phyloP scores from a whole-genome alignment of 1,140 invertebrate genomes.

The Dryas iulia region DNA sequence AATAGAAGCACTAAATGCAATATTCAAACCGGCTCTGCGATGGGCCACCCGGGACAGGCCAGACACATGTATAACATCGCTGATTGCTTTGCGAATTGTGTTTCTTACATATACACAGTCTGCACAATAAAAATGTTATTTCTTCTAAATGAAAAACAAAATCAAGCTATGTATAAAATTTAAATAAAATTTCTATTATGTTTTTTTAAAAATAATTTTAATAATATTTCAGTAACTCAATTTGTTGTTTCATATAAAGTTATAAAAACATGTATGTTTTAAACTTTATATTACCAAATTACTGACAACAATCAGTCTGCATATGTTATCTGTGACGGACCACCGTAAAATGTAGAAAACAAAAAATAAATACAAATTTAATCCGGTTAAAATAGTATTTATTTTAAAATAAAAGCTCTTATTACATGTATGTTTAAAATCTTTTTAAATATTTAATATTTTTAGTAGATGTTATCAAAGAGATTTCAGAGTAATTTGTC shows the following conservation, averaged over 20 bases:
- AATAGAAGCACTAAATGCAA: conserved; percentile 61
- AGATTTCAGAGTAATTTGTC: background rate
- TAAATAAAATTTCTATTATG: conserved; percentile 19
- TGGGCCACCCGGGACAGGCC: conserved; percentile 50
- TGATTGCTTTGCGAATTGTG: conserved; percentile 64
- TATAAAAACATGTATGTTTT: too few species aligned
- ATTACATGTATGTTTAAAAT: background rate
- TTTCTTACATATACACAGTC: conserved; percentile 47
- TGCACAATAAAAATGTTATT: conserved; percentile 32
- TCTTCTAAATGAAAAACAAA: background rate
- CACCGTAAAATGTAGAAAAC: too few species aligned
- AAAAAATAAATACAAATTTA: too few species aligned
- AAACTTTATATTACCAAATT: too few species aligned
- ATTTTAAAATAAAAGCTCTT: background rate
- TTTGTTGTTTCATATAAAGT: background rate
- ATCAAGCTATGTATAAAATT: background rate
- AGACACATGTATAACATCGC: conserved; percentile 58
- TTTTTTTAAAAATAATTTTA: too few species aligned
- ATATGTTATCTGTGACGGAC: too few species aligned
- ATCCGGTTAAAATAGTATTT: too few species aligned
- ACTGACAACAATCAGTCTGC: too few species aligned
- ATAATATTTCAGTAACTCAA: too few species aligned
- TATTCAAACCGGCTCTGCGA: conserved; percentile 64
- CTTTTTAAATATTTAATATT: background rate
- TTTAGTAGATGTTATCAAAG: too few species aligned